Base-by-base conservation (phyloP, 2,888 invertebrate species). In the Eristalinus aeneus region DNA sequence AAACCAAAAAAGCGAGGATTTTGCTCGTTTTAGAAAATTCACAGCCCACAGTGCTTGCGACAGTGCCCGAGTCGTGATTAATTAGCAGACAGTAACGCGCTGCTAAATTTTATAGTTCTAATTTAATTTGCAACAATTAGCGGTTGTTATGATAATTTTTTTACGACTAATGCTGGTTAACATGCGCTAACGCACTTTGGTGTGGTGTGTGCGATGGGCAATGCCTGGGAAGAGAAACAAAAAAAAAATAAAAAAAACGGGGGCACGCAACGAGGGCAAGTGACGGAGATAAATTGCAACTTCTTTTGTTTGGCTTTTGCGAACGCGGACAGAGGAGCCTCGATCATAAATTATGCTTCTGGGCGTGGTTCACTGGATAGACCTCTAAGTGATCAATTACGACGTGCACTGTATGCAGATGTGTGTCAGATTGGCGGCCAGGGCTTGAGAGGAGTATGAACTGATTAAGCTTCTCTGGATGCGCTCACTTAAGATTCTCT, bases 121-220 rank as follows among this genome's bases (percentile, higher is more conserved):
- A 80, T 80, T 80, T 39, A 68, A 74, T 74, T 80, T 69, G 63
- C 73, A 64, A 63, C 68, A 68, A 80, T 74, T 74, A 80, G 58
- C 74, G 56, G 54, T 68, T 23, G 56, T 74, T 74, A 75, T 69
- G 10, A 61, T 63, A 61, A 73, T 80, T 73, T 80, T 73, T 80
- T 74, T 64, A 61, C 63, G 39, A 74, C 36, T 79, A 46, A 46
- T 46, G 46, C 46, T 46, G 46, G 46, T 46, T 46, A 46, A 16
- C 46, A 46, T 46, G 46, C 46, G 46, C 16, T 46, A 46, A 46
- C 46, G 46, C 46, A 46, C 8, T 46, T 46, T 8, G n/a, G 46
- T 46, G 39, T 5, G 3, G 5, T 4, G n/a, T 46, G 46, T 39
- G 1, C 16, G 46, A 5, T 16, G 46, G 46, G 16, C 46, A 6